phyloP scores from a whole-genome alignment of 2,888 invertebrate species.

The Drosophila recens region DNA sequence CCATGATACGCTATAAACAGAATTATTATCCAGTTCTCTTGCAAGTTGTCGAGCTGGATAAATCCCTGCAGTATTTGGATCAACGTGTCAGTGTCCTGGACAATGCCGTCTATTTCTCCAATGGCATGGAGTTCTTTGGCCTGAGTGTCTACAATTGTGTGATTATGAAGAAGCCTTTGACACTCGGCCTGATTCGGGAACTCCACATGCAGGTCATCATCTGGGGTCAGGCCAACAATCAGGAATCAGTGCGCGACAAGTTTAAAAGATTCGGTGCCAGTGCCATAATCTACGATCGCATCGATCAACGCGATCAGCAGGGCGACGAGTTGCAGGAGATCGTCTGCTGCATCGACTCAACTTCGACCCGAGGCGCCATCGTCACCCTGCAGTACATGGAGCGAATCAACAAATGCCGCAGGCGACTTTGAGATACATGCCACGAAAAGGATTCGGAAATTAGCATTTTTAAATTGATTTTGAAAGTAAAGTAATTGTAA shows the following conservation, averaged over 20 bases:
- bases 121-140: slow-evolving; percentile 92
- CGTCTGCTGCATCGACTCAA: slow-evolving; percentile 57
- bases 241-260: not conserved
- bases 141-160: slow-evolving; percentile 95
- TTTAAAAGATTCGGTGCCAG: slow-evolving; percentile 41
- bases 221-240: slow-evolving; percentile 43
- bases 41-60: slow-evolving; percentile 89
- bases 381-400: slow-evolving; percentile 34
- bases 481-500: not conserved
- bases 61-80: slow-evolving; percentile 92
- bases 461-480: not conserved
- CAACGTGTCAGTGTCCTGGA: slow-evolving; percentile 91
- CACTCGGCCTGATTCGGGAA: slow-evolving; percentile 26
- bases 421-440: not conserved
- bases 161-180: slow-evolving; percentile 89
- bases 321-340: slow-evolving; percentile 40
- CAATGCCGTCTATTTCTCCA: slow-evolving; percentile 91
- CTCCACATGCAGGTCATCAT: slow-evolving; percentile 27
- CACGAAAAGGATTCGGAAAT: not conserved
- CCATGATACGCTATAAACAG: slow-evolving; percentile 96
- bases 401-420: slow-evolving; percentile 45
- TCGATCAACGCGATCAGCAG: slow-evolving; percentile 55
- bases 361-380: slow-evolving; percentile 27
- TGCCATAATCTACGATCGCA: slow-evolving; percentile 61
- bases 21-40: slow-evolving; percentile 98